A percentile compares a stretch with the other conserved stretches of the same genome.
Evolutionary conservation across 1,140 invertebrate genomes (phyloP).

Genomic region (Drosophila suzukii): DNA sequence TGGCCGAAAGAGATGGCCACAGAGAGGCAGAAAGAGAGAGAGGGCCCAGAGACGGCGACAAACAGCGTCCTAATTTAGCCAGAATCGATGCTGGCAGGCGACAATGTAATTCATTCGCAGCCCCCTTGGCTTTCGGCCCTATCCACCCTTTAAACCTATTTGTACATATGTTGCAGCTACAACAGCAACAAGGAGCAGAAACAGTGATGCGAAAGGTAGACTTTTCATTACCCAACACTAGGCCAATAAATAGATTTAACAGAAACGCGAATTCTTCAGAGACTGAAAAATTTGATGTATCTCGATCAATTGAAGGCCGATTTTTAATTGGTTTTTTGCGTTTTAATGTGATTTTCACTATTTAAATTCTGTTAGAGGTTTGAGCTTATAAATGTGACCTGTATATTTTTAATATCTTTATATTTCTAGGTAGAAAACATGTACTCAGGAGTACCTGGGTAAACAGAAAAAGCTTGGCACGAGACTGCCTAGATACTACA

Average conservation of each 20-base stretch:
- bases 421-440: neutral
- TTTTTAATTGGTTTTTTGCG: too few relatives aligned
- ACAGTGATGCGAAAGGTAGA: neutral
- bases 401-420: too few relatives aligned
- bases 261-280: neutral
- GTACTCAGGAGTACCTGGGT: too few relatives aligned
- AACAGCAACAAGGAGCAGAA: neutral
- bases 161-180: slow-evolving; percentile 9
- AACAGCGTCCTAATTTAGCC: slow-evolving; percentile 51
- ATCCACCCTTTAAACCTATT: slow-evolving; percentile 1
- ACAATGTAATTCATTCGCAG: slow-evolving; percentile 50
- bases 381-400: too few relatives aligned
- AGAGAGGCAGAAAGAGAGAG: neutral
- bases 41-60: slow-evolving; percentile 12
- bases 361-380: too few relatives aligned
- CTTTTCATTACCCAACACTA: too few relatives aligned
- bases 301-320: too few relatives aligned
- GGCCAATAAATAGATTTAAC: neutral
- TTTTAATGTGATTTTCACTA: neutral
- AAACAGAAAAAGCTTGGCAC: neutral
- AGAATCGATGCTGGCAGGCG: slow-evolving; percentile 60
- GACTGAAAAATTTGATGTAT: neutral
- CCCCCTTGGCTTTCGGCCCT: slow-evolving; percentile 14
- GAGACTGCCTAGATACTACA: slow-evolving; percentile 9
- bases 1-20: slow-evolving; percentile 23